These are phyloP conservation scores for Apistogramma diplotaenia DNA, from an alignment of 2,113 vertebrate genomes.

Conservation along the genomic window DNA sequence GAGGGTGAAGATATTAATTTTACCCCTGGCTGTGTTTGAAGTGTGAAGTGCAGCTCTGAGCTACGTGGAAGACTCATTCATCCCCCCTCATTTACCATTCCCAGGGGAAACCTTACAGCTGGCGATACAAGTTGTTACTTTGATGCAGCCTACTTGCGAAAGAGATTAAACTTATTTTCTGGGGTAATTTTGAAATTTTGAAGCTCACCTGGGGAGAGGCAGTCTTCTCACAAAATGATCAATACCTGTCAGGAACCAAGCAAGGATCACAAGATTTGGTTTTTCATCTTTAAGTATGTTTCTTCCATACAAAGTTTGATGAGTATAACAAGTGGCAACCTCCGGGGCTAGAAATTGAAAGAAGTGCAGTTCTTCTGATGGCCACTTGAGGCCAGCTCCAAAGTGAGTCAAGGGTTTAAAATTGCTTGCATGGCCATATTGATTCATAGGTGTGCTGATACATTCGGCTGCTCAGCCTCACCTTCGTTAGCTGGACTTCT, in stretches of 20 bases:
- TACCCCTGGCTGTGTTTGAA: conserved; percentile 11
- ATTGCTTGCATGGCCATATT: no score
- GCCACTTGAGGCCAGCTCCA: not conserved
- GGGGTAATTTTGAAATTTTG: not conserved
- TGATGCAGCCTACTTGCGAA: not conserved
- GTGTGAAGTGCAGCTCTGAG: conserved; percentile 11
- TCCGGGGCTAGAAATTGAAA: not conserved
- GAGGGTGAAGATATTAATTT: conserved; percentile 38
- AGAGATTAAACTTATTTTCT: not conserved
- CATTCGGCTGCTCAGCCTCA: no score
- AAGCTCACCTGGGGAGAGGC: not conserved
- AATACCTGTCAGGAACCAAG: not conserved
- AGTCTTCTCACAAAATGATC: not conserved
- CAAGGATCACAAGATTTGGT: not conserved
- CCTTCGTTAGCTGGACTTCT: no score
- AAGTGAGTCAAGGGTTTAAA: not conserved
- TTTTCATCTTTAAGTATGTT: not conserved
- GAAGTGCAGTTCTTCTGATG: not conserved
- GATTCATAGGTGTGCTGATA: no score
- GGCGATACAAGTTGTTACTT: not conserved
- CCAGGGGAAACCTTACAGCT: not conserved
- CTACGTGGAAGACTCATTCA: not conserved
- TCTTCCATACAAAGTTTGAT: not conserved
- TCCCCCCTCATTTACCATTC: conserved; percentile 1
- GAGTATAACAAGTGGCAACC: not conserved